Percentiles rank a stretch among this genome's conserved stretches.
Evolutionary conservation across 37 sponge, comb jelly and placozoan genomes (phyloP).

Genomic region (Petrosia ficiformis): DNA sequence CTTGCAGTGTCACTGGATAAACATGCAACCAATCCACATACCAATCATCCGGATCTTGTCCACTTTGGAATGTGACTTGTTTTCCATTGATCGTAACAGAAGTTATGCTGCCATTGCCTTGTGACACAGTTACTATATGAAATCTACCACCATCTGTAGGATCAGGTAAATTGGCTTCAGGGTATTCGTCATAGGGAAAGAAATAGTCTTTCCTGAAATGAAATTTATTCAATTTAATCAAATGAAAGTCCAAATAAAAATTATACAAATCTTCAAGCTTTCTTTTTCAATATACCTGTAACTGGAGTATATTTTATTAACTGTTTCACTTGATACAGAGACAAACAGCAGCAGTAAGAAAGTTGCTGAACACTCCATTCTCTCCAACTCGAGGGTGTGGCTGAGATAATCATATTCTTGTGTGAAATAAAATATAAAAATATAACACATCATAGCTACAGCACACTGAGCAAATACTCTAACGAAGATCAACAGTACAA

Average conservation of each 20-base stretch:
- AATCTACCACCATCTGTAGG: conserved; percentile 58
- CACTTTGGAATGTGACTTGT: conserved; percentile 15
- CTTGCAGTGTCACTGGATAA: conserved; percentile 34
- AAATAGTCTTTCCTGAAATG: conserved; percentile 57
- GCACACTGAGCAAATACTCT: no score
- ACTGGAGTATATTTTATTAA: conserved; percentile 16
- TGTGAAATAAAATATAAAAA: no score
- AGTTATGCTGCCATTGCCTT: conserved; percentile 14
- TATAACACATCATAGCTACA: no score
- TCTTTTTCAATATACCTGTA: conserved; percentile 8
- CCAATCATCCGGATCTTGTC: conserved; percentile 43
- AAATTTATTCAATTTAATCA: background rate
- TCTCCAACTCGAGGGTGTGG: background rate
- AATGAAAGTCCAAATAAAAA: background rate
- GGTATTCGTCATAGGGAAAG: conserved; percentile 52
- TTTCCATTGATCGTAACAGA: conserved; percentile 39
- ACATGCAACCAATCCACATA: conserved; percentile 66
- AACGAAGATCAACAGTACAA: no score
- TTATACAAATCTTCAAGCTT: background rate
- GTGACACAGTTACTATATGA: conserved; percentile 40
- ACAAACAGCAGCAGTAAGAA: conserved; percentile 5
- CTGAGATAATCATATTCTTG: no score
- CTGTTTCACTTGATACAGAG: background rate
- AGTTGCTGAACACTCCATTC: conserved; percentile 1
- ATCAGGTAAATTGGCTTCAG: conserved; percentile 45